phyloP scores from a whole-genome alignment of 2,888 invertebrate genomes.

The Sericinus montela region DNA sequence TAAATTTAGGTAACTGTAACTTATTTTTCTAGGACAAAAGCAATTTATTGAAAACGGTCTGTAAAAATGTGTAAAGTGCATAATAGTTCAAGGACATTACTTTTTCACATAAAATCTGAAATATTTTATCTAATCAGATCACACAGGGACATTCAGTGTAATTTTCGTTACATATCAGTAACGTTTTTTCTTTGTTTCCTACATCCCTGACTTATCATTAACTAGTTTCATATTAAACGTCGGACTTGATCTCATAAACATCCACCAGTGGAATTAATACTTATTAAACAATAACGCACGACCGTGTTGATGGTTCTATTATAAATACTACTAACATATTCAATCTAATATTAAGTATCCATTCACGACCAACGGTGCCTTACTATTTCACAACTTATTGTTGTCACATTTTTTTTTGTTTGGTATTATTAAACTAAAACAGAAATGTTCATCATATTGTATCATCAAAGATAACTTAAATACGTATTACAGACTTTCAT shows the following conservation, averaged over 20 bases:
- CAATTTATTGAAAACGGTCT: not conserved
- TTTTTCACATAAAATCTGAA: not conserved
- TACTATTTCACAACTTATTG: constrained; percentile 36
- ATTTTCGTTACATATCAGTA: not conserved
- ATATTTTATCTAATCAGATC: not conserved
- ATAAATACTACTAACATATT: constrained; percentile 23
- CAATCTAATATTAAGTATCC: constrained; percentile 30
- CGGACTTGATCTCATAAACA: constrained; percentile 74
- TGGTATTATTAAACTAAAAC: constrained; percentile 11
- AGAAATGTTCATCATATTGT: not conserved
- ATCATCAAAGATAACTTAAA: not conserved
- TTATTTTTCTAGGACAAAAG: not conserved
- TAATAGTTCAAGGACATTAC: not conserved
- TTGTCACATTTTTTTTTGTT: constrained; percentile 23
- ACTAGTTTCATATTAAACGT: constrained; percentile 40
- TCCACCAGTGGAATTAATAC: constrained; percentile 66
- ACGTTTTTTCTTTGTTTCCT: not conserved
- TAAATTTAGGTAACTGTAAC: not conserved
- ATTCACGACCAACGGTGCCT: constrained; percentile 69
- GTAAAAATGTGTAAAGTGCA: constrained; percentile 6
- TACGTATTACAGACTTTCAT: not conserved
- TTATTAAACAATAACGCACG: constrained; percentile 25
- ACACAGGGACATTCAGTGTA: not conserved
- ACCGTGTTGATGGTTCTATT: constrained; percentile 36
- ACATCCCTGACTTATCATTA: constrained; percentile 17